These are phyloP conservation scores for Pseudanteris insignis DNA, from an alignment of 2,888 invertebrate genomes.

Conservation along the genomic window DNA sequence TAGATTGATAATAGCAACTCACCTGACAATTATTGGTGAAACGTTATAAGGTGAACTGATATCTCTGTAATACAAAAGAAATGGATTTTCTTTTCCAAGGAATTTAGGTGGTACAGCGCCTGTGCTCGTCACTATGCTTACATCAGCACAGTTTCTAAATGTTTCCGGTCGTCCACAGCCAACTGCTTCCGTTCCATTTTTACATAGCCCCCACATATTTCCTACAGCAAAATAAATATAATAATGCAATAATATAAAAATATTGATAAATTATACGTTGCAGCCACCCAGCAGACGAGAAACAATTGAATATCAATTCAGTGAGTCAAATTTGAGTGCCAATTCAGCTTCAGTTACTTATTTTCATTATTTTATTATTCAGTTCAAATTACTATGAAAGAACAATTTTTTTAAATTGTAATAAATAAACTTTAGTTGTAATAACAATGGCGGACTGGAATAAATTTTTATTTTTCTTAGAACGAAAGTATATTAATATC, in stretches of 20 bases:
- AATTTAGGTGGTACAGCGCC: constrained; percentile 78
- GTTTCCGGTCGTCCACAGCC: constrained; percentile 93
- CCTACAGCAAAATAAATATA: no score
- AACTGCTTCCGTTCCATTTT: constrained; percentile 85
- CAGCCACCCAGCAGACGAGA: no score
- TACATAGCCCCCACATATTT: constrained; percentile 91
- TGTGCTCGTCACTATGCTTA: constrained; percentile 82
- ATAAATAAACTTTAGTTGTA: no score
- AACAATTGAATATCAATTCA: no score
- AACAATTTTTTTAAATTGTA: no score
- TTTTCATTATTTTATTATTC: no score
- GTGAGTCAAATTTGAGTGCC: no score
- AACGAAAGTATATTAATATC: no score
- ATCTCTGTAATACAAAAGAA: constrained; percentile 80
- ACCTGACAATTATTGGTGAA: constrained; percentile 81
- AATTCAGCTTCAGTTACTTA: no score
- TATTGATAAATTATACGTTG: background rate
- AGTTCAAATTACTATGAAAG: no score
- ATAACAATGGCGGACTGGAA: no score
- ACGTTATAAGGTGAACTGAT: constrained; percentile 73
- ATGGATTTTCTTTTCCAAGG: constrained; percentile 76
- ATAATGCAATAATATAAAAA: background rate
- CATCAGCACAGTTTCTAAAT: constrained; percentile 90
- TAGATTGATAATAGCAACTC: constrained; percentile 55
- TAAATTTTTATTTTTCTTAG: no score